Percentiles rank a stretch among this genome's conserved stretches.
Conservation (phyloP, 2,888 invertebrate species). For the Leptinotarsa juncta region DNA sequence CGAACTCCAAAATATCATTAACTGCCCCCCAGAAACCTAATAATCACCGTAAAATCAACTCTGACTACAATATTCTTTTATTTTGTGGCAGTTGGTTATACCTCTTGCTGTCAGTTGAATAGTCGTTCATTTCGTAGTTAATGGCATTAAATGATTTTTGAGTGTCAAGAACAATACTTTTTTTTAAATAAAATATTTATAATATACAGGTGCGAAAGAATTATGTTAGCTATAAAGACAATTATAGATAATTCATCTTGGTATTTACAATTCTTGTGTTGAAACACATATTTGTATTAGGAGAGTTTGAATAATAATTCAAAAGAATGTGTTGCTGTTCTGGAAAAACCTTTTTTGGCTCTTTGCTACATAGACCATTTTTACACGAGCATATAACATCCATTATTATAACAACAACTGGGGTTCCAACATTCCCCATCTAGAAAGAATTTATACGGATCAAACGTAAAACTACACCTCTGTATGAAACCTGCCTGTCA, state of each 20-base stretch:
- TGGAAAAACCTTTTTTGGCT: too few relatives aligned
- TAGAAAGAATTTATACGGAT: too few relatives aligned
- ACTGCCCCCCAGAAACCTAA: neutral
- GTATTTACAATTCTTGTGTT: constrained; percentile 10
- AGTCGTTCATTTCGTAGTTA: neutral
- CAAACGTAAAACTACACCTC: too few relatives aligned
- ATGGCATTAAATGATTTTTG: neutral
- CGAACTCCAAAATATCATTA: neutral
- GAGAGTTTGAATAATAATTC: neutral
- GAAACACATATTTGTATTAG: constrained; percentile 1
- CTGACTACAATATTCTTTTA: too few relatives aligned
- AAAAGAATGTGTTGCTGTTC: neutral
- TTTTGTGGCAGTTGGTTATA: too few relatives aligned
- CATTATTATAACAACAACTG: too few relatives aligned
- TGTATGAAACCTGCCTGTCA: too few relatives aligned
- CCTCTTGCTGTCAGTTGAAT: too few relatives aligned
- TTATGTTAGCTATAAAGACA: constrained; percentile 1
- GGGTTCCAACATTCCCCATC: too few relatives aligned
- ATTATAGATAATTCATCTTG: constrained; percentile 2
- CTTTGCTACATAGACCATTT: too few relatives aligned
- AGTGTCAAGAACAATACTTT: neutral
- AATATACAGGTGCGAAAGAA: constrained; percentile 5
- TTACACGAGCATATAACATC: too few relatives aligned
- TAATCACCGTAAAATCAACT: too few relatives aligned
- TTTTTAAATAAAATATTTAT: constrained; percentile 5